Conservation (phyloP, 2,797 vertebrate genomes). For the Morelia viridis region DNA sequence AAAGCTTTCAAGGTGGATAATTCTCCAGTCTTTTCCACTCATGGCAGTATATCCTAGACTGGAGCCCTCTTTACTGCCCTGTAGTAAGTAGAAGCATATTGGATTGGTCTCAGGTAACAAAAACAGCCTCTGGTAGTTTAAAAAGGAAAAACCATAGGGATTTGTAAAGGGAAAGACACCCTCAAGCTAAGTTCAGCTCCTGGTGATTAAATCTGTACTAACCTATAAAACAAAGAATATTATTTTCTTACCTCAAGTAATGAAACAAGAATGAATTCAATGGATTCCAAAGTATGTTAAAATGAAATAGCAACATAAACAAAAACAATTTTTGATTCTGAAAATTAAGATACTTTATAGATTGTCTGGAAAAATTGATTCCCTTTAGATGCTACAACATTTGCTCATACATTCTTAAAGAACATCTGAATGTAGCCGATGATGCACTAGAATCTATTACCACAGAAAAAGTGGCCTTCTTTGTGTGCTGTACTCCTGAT, state of each 20-base stretch:
- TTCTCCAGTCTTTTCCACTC: not conserved
- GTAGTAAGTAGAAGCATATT: not conserved
- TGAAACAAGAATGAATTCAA: not conserved
- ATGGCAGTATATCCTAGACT: not conserved
- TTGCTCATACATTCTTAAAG: not conserved
- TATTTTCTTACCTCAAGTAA: not conserved
- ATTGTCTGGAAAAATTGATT: not conserved
- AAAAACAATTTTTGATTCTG: not conserved
- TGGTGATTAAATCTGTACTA: not conserved
- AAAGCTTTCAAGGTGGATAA: not conserved
- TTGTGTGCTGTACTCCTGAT: not conserved
- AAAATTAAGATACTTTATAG: not conserved
- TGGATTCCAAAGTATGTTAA: not conserved
- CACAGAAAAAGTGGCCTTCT: not conserved
- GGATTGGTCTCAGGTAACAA: not conserved
- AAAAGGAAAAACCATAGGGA: not conserved
- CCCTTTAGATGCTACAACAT: not conserved
- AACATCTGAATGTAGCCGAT: not conserved
- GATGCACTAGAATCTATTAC: not conserved
- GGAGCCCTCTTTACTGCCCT: not conserved
- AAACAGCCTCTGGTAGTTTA: not conserved
- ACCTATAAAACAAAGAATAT: not conserved
- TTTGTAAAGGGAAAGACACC: not conserved
- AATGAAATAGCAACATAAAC: not conserved
- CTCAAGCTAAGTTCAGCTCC: not conserved